phyloP scores from a whole-genome alignment of 1,140 invertebrate genomes.

The Globodera rostochiensis region DNA sequence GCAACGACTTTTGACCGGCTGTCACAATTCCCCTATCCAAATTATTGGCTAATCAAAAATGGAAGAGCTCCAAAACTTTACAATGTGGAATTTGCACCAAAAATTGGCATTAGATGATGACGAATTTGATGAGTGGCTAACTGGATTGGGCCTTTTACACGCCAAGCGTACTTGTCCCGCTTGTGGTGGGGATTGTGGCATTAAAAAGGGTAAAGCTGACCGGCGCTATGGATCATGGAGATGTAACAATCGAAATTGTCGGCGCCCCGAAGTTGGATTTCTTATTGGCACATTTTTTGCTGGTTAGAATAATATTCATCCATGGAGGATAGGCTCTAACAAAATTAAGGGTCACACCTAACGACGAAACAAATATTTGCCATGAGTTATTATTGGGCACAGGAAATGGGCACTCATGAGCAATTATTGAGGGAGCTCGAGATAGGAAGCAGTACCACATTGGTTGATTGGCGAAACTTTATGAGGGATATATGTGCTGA shows the following conservation, averaged over 20 bases:
- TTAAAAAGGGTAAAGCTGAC: background rate
- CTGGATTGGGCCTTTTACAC: background rate
- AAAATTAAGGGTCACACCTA: background rate
- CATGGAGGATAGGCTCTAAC: background rate
- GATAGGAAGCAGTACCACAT: background rate
- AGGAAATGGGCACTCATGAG: background rate
- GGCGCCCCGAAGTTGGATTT: background rate
- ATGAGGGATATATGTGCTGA: constrained; percentile 17
- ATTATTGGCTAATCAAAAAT: background rate
- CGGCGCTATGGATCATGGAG: background rate
- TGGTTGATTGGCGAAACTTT: constrained; percentile 22
- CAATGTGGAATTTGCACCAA: background rate
- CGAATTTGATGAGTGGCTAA: constrained; percentile 1
- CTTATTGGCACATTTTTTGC: background rate
- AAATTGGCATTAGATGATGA: background rate
- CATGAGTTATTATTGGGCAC: background rate
- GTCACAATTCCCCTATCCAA: background rate
- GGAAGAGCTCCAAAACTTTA: constrained; percentile 7
- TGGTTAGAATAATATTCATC: background rate
- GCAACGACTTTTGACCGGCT: background rate
- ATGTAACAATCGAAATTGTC: background rate
- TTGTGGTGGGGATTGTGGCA: background rate
- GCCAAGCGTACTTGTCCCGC: background rate
- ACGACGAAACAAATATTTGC: constrained; percentile 1
- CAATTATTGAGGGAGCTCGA: background rate